Evolutionary conservation across 2,797 vertebrate genomes (phyloP), one percentile per base, ranked within the genome.

Genomic region (Pangasius sanitwongsei): DNA sequence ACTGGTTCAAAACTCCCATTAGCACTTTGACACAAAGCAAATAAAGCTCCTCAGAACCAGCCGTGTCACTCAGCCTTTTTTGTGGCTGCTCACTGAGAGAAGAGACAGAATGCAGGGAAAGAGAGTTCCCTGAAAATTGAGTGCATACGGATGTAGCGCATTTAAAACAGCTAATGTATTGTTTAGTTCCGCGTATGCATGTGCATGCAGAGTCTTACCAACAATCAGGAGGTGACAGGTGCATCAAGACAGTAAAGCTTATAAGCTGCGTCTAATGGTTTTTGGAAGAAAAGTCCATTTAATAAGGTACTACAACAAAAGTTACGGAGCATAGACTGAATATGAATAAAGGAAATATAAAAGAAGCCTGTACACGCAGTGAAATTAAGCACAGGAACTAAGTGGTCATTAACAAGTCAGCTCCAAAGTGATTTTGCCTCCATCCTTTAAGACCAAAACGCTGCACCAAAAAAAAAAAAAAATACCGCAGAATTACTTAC

Each of bases 1-100:
- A 88, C 28, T 75, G 84, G 80, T 87, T 86, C 37, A 87, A 86
- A 90, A 91, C 90, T 90, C 89, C 89, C 81, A 89, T 92, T 91
- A 92, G 87, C 59, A 65, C 78, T 83, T 55, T 4, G 82, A 88
- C 85, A 90, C 87, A 82, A 86, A 89, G 83, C 82, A 63, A 85
- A 75, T 23, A 92, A 53, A 75, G 61, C 75, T 44, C 13, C 69
- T 81, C 85, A 75, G 80, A 88, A 65, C n/a, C 13, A 69, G 87
- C 37, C 50, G 48, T 84, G 67, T 82, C 89, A 88, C 28, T 82
- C 44, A 11, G 41, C 41, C 7, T 11, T 67, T 84, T 50, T n/a
- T 31, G 3, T 6, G 13, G 15, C 12, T 1, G 61, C 7, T 48
- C 34, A 11, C 2, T 12, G 81, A 63, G 15, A 65, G 20, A 53